Conservation (phyloP, 2,888 invertebrate genomes). For the Ophion slaviceki region DNA sequence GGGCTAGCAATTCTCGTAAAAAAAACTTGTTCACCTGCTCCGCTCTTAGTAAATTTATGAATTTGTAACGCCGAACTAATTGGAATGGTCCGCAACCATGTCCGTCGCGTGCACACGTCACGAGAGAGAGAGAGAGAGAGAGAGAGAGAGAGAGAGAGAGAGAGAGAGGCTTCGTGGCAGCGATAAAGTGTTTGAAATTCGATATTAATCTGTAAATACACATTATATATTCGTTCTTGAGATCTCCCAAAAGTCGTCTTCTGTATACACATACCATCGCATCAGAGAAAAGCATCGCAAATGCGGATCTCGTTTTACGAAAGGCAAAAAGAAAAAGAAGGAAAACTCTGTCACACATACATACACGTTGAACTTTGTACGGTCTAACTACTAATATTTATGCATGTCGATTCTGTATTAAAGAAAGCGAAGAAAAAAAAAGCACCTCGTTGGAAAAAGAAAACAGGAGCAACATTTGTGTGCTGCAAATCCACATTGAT, state of each 20-base stretch:
- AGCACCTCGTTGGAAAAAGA: slow-evolving; percentile 37
- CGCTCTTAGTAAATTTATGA: slow-evolving; percentile 52
- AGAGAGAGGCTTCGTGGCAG: slow-evolving; percentile 22
- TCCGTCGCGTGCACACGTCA: not conserved
- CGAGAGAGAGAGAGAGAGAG: not conserved
- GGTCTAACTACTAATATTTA: slow-evolving; percentile 47
- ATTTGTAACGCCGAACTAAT: slow-evolving; percentile 46
- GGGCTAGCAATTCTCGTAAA: slow-evolving; percentile 34
- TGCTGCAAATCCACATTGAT: slow-evolving; percentile 5
- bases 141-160: not conserved
- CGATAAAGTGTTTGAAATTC: slow-evolving; percentile 27
- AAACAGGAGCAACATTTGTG: slow-evolving; percentile 13
- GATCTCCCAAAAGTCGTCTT: slow-evolving; percentile 40
- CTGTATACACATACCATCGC: slow-evolving; percentile 24
- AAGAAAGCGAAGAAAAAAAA: slow-evolving; percentile 39
- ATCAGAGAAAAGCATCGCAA: slow-evolving; percentile 8
- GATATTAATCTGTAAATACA: slow-evolving; percentile 52
- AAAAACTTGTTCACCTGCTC: slow-evolving; percentile 25
- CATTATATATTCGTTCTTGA: slow-evolving; percentile 45
- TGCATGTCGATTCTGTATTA: slow-evolving; percentile 43
- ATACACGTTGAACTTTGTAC: slow-evolving; percentile 41
- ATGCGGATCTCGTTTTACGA: slow-evolving; percentile 23
- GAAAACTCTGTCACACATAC: slow-evolving; percentile 14
- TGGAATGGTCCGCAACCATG: slow-evolving; percentile 20
- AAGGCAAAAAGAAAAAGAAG: not conserved